Evolutionary conservation across 2,797 vertebrate species (phyloP), one percentile per base, ranked within the genome.

Genomic region (Ibycter americanus): DNA sequence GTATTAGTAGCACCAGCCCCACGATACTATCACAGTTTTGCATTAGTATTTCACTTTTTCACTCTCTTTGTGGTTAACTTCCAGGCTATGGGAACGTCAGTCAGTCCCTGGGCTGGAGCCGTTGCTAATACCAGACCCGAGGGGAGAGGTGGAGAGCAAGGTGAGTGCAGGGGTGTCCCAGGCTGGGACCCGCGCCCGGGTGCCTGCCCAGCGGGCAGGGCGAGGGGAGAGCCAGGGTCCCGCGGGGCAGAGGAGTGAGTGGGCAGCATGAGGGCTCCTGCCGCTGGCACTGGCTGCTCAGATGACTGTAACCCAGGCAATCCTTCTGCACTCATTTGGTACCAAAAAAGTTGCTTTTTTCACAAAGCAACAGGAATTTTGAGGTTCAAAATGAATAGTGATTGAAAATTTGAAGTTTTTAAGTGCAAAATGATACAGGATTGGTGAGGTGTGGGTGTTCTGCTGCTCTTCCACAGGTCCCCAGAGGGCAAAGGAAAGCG

Each of bases 1-100:
- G 27, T 8, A 1, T 22, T 16, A 8, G 42, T 4, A 15, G 11
- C 2, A 26, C 8, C 59, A 11, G 42, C 51, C 42, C 42, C 26
- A 4, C 4, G 4, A 15, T 13, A 13, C 44, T 15, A 5, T 2
- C 23, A 9, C 1, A 5, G 32, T 8, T 55, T 23, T 36, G 34
- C 34, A 4, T 7, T 6, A 38, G 15, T 27, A 19, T 76, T 62
- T 47, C 42, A 16, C 49, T 62, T 51, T 17, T 49, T 36, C 63
- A 32, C 21, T 16, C 31, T 29, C 22, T 14, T 46, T 20, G 56
- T n/a, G 36, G 14, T 40, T 77, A 15, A 47, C 0, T 20, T 29
- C 29, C 40, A 51, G 49, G 56, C n/a, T 29, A n/a, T 1, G 3
- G 38, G 38, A 77, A 12, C 3, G 0, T 7, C 18, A 42, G 36